These are phyloP conservation scores for Molossus molossus DNA, from an alignment of 2,797 vertebrate species.

Conservation along the genomic window DNA sequence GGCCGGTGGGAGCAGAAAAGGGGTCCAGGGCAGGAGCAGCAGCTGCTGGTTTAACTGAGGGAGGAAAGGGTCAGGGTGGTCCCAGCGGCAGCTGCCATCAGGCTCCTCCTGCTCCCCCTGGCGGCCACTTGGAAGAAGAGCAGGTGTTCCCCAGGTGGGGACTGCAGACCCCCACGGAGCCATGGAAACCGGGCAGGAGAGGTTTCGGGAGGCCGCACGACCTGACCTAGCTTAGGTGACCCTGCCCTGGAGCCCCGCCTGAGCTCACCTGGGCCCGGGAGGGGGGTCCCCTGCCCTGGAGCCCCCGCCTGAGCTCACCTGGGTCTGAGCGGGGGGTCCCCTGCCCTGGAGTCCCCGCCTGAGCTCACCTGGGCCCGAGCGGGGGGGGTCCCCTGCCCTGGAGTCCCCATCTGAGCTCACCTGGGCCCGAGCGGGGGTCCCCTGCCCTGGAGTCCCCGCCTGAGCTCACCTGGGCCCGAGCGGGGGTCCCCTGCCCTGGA, in stretches of 20 bases:
- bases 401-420: slow-evolving; percentile 72
- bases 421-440: slow-evolving; percentile 81
- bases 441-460: slow-evolving; percentile 90
- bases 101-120: not conserved
- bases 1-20: slow-evolving; percentile 92
- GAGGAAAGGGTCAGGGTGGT: too few species aligned
- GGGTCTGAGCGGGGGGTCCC: too few species aligned
- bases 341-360: fast-evolving
- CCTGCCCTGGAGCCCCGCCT: fast-evolving
- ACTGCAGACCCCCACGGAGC: too few species aligned
- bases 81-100: fast-evolving
- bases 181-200: not conserved
- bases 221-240: fast-evolving
- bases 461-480: slow-evolving; percentile 68
- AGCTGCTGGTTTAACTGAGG: slow-evolving; percentile 4
- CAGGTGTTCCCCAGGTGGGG: not conserved
- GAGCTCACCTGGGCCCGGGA: slow-evolving; percentile 81
- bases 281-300: slow-evolving; percentile 90
- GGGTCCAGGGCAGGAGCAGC: slow-evolving; percentile 84
- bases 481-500: too few species aligned
- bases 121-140: not conserved
- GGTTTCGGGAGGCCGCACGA: fast-evolving
- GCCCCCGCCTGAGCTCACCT: slow-evolving; percentile 86
- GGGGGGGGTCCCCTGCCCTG: slow-evolving; percentile 89
- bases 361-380: slow-evolving; percentile 79